These are phyloP conservation scores for Grantiella picta DNA, from an alignment of 2,113 vertebrate genomes.

Conservation along the genomic window DNA sequence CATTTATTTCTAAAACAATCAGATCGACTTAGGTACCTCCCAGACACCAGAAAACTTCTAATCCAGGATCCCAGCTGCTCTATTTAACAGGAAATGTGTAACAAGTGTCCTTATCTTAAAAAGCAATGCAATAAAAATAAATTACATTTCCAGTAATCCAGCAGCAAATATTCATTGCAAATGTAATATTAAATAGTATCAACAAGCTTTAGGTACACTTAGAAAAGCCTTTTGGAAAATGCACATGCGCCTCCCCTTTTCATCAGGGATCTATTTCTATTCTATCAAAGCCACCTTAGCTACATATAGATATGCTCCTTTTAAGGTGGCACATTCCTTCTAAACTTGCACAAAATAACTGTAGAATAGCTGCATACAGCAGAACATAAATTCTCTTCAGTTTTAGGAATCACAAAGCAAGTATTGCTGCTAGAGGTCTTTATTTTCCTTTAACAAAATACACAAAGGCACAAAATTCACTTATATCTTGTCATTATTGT, in stretches of 20 bases:
- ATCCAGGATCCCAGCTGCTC: neutral
- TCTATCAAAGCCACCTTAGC: neutral
- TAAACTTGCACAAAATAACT: neutral
- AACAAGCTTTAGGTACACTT: neutral
- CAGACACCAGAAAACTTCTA: neutral
- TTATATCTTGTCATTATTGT: conserved; percentile 69
- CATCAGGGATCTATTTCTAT: neutral
- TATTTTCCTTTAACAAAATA: conserved; percentile 80
- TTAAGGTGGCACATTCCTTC: neutral
- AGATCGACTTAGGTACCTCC: neutral
- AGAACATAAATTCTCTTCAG: neutral
- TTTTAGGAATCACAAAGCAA: conserved; percentile 38
- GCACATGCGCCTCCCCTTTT: neutral
- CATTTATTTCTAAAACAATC: neutral
- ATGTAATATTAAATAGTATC: neutral
- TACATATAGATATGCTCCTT: neutral
- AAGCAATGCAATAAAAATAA: neutral
- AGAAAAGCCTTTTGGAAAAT: neutral
- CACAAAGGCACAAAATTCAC: conserved; percentile 74
- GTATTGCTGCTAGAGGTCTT: conserved; percentile 66
- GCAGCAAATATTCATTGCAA: neutral
- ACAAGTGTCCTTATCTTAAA: neutral
- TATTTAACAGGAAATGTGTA: neutral
- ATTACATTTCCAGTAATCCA: neutral
- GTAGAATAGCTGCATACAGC: neutral